Evolutionary conservation across 2,797 vertebrate genomes (phyloP), one percentile per base, ranked within the genome.

Genomic region (Lerista edwardsae): DNA sequence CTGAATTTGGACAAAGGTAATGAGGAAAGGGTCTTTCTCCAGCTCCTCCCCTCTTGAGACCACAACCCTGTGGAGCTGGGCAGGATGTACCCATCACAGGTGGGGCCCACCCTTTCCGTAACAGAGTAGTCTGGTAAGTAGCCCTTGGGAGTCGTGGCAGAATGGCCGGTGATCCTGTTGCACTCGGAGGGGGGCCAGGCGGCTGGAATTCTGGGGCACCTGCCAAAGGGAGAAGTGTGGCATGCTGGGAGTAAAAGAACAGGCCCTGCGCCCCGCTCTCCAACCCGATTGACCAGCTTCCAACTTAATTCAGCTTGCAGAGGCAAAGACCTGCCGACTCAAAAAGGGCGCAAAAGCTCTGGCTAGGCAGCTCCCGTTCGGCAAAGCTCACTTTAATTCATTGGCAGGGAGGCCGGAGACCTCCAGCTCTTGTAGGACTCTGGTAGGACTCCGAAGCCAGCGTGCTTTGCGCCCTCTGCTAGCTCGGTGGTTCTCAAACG

Each of bases 131-230:
- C 67, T 9, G 47, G 47, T 67, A 80, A 74, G 27, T 84, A 5
- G 29, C 23, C 21, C 7, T 21, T 4, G 25, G 57, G 64, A n/a
- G n/a, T 31, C 3, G 10, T 3, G 51, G 23, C 64, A n/a, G 31
- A n/a, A 81, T 36, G 79, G 72, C 65, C 11, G 14, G 23, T 1
- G 55, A 11, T 29, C 25, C n/a, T 23, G 2, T 62, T 27, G n/a
- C 6, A 3, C 29, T 71, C 6, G 4, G 64, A n/a, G 64, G 39
- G 2, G 8, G 15, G 57, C 17, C n/a, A 5, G 79, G 51, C 25
- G 23, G 55, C 73, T 81, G 79, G 78, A 76, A 71, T 86, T 55
- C 74, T 62, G 84, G 84, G 64, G 1, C 9, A 4, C 17, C 7
- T 15, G 44, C 21, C 6, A 31, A 57, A 75, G n/a, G n/a, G n/a